Evolutionary conservation across 2,888 invertebrate genomes (phyloP).

Genomic region (Glaucopsyche alexis): DNA sequence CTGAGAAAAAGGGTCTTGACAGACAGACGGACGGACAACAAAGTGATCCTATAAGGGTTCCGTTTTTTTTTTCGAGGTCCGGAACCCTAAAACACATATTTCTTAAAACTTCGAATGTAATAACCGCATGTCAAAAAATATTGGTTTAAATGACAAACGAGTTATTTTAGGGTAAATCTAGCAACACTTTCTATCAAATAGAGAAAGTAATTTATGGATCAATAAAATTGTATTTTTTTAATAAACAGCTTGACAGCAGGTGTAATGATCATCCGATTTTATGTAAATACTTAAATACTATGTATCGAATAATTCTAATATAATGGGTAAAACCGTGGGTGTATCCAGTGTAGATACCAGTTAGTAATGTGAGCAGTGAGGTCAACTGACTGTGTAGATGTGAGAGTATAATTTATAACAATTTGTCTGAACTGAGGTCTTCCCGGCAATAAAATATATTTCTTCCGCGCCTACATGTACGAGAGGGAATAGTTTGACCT

Average conservation of each 20-base stretch:
- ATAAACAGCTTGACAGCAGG: neutral
- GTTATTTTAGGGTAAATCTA: neutral
- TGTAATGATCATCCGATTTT: neutral
- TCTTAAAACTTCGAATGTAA: no score
- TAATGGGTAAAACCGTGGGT: neutral
- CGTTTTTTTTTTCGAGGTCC: no score
- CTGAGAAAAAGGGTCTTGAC: no score
- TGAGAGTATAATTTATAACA: slow-evolving; percentile 5
- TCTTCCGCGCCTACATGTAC: neutral
- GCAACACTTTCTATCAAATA: neutral
- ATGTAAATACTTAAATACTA: no score
- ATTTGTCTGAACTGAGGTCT: neutral
- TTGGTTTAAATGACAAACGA: neutral
- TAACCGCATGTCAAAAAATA: no score
- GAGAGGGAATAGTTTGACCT: neutral
- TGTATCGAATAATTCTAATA: neutral
- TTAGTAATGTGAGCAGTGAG: neutral
- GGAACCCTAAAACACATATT: no score
- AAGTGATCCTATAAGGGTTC: no score
- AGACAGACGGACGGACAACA: no score
- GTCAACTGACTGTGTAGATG: neutral
- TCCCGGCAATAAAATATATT: neutral
- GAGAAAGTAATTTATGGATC: neutral
- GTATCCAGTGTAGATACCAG: neutral
- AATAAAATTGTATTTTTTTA: neutral